These are phyloP conservation scores for Dicrurus megarhynchus DNA, from an alignment of 2,113 vertebrate species.

Conservation along the genomic window DNA sequence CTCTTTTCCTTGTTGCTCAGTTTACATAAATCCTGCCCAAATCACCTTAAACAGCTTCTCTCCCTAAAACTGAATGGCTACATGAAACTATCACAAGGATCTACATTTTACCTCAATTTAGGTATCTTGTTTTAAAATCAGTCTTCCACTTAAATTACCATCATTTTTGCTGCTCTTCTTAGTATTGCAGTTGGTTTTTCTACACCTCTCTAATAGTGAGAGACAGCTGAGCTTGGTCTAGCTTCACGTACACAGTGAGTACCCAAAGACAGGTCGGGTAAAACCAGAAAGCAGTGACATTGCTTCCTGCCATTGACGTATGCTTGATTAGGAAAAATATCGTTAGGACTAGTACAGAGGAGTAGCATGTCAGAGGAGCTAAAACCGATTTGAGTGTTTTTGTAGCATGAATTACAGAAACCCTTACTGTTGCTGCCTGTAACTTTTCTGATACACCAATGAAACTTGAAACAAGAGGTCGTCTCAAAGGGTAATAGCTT, in stretches of 20 bases:
- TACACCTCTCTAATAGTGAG: not conserved
- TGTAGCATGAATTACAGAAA: not conserved
- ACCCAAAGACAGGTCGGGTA: not conserved
- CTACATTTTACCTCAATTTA: not conserved
- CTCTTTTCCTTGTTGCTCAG: not conserved
- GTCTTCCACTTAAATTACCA: not conserved
- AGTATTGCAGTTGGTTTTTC: not conserved
- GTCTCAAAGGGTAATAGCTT: slow-evolving; percentile 45
- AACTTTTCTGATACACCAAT: slow-evolving; percentile 24
- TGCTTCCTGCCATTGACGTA: not conserved
- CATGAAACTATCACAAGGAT: not conserved
- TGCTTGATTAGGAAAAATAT: not conserved
- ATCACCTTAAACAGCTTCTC: not conserved
- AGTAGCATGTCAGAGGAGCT: not conserved
- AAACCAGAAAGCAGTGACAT: not conserved
- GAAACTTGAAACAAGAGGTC: slow-evolving; percentile 62
- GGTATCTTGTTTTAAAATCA: not conserved
- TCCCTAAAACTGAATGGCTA: not conserved
- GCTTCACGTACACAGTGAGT: not conserved
- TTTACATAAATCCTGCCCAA: not conserved
- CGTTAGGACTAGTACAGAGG: not conserved
- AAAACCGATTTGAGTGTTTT: not conserved
- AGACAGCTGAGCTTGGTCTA: not conserved
- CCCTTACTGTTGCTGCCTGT: not conserved
- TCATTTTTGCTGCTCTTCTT: not conserved